Conservation (phyloP, 2,888 invertebrate genomes). For the Pollenia amentaria region DNA sequence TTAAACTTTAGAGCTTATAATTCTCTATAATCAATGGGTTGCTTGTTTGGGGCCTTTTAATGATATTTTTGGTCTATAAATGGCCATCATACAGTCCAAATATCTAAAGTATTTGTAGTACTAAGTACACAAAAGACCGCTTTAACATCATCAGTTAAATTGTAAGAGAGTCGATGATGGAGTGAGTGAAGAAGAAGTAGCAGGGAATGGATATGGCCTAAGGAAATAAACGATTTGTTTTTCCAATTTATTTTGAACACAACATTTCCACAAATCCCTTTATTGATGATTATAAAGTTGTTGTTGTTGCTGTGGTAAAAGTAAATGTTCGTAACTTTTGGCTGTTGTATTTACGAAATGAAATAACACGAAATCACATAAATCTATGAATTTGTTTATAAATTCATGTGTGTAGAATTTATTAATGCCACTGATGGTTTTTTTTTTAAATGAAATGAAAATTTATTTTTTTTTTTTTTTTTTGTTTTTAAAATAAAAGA, state of each 20-base stretch:
- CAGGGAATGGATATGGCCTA: slow-evolving; percentile 22
- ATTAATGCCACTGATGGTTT: neutral
- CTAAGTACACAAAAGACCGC: neutral
- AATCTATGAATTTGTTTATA: slow-evolving; percentile 38
- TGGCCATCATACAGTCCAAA: slow-evolving; percentile 13
- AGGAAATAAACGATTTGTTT: slow-evolving; percentile 78
- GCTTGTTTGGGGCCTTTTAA: slow-evolving; percentile 38
- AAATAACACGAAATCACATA: slow-evolving; percentile 6
- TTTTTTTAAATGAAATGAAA: neutral
- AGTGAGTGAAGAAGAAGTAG: too few relatives aligned
- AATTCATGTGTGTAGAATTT: slow-evolving; percentile 25
- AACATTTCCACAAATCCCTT: slow-evolving; percentile 80
- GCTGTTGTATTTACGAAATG: neutral
- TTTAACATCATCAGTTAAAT: slow-evolving; percentile 41
- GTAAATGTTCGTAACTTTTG: slow-evolving; percentile 19
- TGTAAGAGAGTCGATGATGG: neutral
- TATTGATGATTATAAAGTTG: slow-evolving; percentile 77
- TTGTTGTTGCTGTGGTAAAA: slow-evolving; percentile 29
- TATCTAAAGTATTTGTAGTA: slow-evolving; percentile 29
- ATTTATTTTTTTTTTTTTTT: neutral
- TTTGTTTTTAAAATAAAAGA: neutral
- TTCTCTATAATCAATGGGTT: slow-evolving; percentile 54
- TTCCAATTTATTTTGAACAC: slow-evolving; percentile 63
- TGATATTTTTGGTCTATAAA: slow-evolving; percentile 51
- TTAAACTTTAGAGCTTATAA: slow-evolving; percentile 53